Conservation (phyloP, 2,113 vertebrate genomes). For the Pygoscelis antarcticus region DNA sequence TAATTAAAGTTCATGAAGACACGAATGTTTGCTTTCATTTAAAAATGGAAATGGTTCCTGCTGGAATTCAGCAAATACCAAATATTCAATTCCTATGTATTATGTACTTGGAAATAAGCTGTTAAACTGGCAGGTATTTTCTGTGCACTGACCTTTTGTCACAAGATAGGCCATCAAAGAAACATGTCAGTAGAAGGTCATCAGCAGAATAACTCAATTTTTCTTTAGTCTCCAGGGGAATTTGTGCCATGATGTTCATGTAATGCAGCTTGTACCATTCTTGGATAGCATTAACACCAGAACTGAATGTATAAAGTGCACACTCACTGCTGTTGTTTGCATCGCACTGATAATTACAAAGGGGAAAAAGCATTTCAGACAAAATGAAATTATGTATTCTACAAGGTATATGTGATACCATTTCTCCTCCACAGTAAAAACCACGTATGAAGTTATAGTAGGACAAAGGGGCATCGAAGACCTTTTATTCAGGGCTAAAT, state of each 20-base stretch:
- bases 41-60: background rate
- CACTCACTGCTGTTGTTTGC: constrained; percentile 71
- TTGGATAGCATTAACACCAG: constrained; percentile 80
- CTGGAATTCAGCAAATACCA: background rate
- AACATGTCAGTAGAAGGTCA: constrained; percentile 80
- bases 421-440: background rate
- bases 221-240: constrained; percentile 77
- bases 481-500: background rate
- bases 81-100: background rate
- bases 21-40: background rate
- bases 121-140: background rate
- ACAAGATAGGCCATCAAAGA: constrained; percentile 80
- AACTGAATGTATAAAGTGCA: constrained; percentile 80
- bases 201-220: constrained; percentile 79
- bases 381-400: background rate
- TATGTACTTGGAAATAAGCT: background rate
- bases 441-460: background rate
- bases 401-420: background rate
- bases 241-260: constrained; percentile 85
- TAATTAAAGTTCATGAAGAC: background rate
- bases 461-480: background rate
- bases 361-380: background rate
- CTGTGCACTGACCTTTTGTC: constrained; percentile 75
- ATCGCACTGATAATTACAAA: constrained; percentile 69
- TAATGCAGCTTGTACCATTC: constrained; percentile 86